Evolutionary conservation across 2,113 vertebrate genomes (phyloP).

Genomic region (Dicaeum eximium): DNA sequence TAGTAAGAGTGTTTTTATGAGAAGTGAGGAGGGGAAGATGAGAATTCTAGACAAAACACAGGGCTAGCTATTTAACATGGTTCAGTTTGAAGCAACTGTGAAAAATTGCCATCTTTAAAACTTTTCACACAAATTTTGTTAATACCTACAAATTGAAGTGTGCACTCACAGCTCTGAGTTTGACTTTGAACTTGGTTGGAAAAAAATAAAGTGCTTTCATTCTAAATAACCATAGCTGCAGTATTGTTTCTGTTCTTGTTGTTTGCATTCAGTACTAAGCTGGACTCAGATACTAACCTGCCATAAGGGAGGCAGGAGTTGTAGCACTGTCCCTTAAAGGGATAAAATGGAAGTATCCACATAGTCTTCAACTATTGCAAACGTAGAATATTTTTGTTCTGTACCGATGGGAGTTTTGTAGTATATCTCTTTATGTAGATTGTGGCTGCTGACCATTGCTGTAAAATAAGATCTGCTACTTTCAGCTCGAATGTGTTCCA

Average conservation of each 20-base stretch:
- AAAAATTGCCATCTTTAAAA: neutral
- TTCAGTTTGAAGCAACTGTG: neutral
- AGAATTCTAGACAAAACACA: neutral
- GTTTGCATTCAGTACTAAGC: neutral
- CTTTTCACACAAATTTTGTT: neutral
- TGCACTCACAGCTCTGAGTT: neutral
- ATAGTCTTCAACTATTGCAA: neutral
- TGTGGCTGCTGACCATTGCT: neutral
- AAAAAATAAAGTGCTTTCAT: conserved; percentile 7
- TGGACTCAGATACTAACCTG: neutral
- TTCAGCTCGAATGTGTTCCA: neutral
- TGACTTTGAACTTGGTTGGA: neutral
- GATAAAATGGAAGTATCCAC: neutral
- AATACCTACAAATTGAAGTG: neutral
- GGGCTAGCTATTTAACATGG: neutral
- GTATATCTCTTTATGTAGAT: neutral
- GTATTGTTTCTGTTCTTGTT: neutral
- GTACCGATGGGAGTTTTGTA: neutral
- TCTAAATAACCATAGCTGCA: neutral
- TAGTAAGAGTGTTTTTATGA: neutral
- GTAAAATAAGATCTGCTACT: neutral
- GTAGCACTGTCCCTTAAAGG: neutral
- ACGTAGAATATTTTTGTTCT: neutral
- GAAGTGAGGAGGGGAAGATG: neutral
- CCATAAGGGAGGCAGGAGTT: neutral